phyloP scores from a whole-genome alignment of 2,797 vertebrate genomes.

The Esox lucius region DNA sequence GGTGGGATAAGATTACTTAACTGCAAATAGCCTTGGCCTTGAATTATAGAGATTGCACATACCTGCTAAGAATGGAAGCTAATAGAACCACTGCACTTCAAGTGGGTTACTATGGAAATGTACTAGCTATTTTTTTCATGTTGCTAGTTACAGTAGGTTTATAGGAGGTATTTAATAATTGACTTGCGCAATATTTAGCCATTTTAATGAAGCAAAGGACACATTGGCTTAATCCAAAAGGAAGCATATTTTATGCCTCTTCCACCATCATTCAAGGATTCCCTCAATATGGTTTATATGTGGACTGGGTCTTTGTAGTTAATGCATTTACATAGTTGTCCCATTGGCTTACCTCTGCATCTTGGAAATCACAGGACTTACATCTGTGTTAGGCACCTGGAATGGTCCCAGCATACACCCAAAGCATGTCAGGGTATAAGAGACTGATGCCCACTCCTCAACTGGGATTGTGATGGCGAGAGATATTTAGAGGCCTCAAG shows the following conservation, averaged over 20 bases:
- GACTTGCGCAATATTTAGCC: neutral
- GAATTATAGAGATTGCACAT: neutral
- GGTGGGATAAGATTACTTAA: neutral
- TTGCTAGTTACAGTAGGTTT: neutral
- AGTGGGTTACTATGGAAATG: slow-evolving; percentile 4
- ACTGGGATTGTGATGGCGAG: neutral
- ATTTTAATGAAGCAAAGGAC: neutral
- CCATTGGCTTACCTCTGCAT: slow-evolving; percentile 19
- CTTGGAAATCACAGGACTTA: neutral
- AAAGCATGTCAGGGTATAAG: neutral
- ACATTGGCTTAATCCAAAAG: neutral
- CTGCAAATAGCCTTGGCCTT: neutral
- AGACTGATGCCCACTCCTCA: neutral
- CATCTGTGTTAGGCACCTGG: neutral
- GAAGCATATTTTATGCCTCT: neutral
- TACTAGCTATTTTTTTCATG: neutral
- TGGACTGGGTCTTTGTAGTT: neutral
- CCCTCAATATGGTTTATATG: slow-evolving; percentile 5
- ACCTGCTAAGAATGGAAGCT: neutral
- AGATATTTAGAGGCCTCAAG: neutral
- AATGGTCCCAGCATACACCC: neutral
- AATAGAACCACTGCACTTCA: neutral
- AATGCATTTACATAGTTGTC: neutral
- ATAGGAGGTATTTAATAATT: neutral
- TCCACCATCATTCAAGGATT: neutral